Evolutionary conservation across 2,888 invertebrate genomes (phyloP).

Genomic region (Malthinus flaveolus): DNA sequence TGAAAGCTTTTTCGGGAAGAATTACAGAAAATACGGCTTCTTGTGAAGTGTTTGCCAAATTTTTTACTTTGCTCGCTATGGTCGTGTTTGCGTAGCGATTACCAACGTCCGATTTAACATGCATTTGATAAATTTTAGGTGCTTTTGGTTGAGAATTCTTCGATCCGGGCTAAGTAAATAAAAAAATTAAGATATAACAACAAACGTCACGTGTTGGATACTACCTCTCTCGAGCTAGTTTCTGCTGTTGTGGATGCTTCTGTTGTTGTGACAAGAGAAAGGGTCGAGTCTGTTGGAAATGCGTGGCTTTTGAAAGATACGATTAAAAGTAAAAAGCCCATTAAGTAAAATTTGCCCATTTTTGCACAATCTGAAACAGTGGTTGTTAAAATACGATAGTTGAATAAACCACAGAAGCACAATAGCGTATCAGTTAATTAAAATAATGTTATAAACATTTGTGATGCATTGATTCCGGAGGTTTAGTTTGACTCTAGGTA

Average conservation of each 20-base stretch:
- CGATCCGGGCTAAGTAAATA: neutral
- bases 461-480: too few species aligned
- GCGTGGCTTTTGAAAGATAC: too few species aligned
- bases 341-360: too few species aligned
- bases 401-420: too few species aligned
- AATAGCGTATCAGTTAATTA: too few species aligned
- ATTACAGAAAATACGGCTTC: slow-evolving; percentile 69
- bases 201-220: too few species aligned
- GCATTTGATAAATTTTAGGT: slow-evolving; percentile 61
- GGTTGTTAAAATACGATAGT: too few species aligned
- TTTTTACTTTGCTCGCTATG: slow-evolving; percentile 66
- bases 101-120: slow-evolving; percentile 64
- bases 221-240: neutral
- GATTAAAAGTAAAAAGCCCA: too few species aligned
- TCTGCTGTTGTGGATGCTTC: neutral
- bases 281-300: neutral
- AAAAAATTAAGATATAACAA: neutral
- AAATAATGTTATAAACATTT: too few species aligned
- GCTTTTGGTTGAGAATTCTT: neutral
- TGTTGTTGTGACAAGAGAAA: neutral
- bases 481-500: too few species aligned
- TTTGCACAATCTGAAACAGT: too few species aligned
- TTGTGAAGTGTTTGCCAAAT: slow-evolving; percentile 62
- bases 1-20: slow-evolving; percentile 72
- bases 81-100: slow-evolving; percentile 69